Conservation (phyloP, 37 sponge, comb jelly and placozoan genomes). For the Axinella damicornis region DNA sequence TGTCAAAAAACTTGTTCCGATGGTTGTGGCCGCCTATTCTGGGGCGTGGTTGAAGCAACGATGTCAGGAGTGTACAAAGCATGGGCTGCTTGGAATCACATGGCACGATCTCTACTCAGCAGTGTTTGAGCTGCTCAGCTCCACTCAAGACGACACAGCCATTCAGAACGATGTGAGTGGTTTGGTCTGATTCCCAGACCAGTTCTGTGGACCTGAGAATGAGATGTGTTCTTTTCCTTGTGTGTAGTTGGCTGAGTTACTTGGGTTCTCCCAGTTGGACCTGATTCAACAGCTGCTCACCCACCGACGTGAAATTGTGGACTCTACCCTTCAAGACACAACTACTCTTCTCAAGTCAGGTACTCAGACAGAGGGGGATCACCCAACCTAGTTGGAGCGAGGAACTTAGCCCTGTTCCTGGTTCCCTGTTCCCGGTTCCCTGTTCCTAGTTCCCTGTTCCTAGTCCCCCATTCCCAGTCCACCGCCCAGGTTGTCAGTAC, state of each 20-base stretch:
- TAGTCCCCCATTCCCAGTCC: too few species aligned
- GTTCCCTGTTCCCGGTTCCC: too few species aligned
- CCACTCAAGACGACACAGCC: slow-evolving; percentile 31
- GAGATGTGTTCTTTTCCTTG: too few species aligned
- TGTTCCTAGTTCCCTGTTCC: too few species aligned
- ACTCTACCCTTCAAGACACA: slow-evolving; percentile 48
- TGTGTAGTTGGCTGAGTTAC: slow-evolving; percentile 85
- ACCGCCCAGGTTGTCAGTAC: too few species aligned
- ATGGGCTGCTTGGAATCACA: slow-evolving; percentile 12
- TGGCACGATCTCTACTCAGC: slow-evolving; percentile 61
- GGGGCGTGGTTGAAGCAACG: slow-evolving; percentile 54
- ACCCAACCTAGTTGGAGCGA: too few species aligned
- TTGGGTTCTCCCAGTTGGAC: slow-evolving; percentile 87
- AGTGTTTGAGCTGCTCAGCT: slow-evolving; percentile 72
- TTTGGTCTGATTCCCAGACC: too few species aligned
- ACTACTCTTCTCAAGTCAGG: slow-evolving; percentile 6
- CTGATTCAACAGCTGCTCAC: slow-evolving; percentile 82
- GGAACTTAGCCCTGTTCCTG: too few species aligned
- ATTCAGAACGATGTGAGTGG: slow-evolving; percentile 76
- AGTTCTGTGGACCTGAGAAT: too few species aligned
- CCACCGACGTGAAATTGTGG: slow-evolving; percentile 65
- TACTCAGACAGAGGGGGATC: too few species aligned
- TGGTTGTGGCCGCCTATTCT: slow-evolving; percentile 9
- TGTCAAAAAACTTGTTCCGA: too few species aligned
- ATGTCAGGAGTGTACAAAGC: slow-evolving; percentile 39